Conservation (phyloP, 2,797 vertebrate genomes). For the Chrysocyon brachyurus region DNA sequence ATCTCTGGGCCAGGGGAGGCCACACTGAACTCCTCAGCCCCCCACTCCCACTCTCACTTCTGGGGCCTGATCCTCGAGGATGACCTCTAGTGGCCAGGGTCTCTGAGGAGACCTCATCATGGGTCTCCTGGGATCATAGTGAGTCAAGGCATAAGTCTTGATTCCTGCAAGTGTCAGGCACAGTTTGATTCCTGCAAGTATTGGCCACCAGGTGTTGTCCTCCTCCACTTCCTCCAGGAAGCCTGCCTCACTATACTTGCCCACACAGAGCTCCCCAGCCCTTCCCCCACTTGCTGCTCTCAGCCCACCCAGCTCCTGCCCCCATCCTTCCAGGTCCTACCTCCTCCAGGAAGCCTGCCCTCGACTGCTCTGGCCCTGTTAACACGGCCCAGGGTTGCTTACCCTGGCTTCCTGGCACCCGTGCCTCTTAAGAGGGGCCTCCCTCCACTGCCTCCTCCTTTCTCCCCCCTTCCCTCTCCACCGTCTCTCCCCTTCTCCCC, state of each 20-base stretch:
- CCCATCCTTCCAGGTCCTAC: background rate
- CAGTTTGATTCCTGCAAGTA: slow-evolving; percentile 39
- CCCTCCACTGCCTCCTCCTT: background rate
- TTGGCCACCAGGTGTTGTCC: slow-evolving; percentile 34
- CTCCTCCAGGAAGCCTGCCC: background rate
- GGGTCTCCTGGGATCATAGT: slow-evolving; percentile 67
- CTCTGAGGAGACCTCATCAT: slow-evolving; percentile 71
- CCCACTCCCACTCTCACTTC: slow-evolving; percentile 21
- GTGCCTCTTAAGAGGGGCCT: background rate
- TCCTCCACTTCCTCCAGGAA: background rate
- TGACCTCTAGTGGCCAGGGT: slow-evolving; percentile 69
- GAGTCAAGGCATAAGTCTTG: slow-evolving; percentile 55
- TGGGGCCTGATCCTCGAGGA: slow-evolving; percentile 48
- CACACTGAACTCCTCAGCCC: background rate
- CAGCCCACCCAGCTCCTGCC: background rate
- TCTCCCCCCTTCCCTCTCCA: background rate
- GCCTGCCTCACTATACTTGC: background rate
- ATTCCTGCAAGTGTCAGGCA: slow-evolving; percentile 36
- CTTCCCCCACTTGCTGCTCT: background rate
- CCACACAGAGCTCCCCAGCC: background rate
- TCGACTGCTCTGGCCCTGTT: background rate
- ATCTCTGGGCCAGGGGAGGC: slow-evolving; percentile 50
- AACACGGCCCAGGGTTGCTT: background rate
- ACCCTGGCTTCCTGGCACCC: background rate
- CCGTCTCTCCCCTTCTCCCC: background rate